Evolutionary conservation across 2,888 invertebrate species (phyloP), one percentile per base, ranked within the genome.

Genomic region (Agrochola circellaris): DNA sequence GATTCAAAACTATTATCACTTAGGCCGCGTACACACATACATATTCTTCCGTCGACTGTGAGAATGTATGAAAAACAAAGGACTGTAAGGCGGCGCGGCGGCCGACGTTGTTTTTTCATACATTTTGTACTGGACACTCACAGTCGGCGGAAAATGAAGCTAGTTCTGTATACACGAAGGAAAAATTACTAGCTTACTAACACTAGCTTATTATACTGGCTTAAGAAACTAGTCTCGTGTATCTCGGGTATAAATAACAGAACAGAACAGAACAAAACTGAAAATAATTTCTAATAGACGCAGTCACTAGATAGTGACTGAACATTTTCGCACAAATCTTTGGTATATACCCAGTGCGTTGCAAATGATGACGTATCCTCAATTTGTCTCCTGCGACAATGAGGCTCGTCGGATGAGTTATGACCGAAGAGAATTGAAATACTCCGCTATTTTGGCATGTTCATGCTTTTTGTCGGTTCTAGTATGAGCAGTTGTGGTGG

Each of bases 341-440:
- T 54, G 51, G 48, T 34, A 51, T 56, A 68, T 7, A 38, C 56
- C n/a, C 75, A 68, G 67, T 72, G 58, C n/a, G 71, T 69, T 42
- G 38, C 72, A 67, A 78, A 83, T 77, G 77, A 77, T 75, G 86
- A 79, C 75, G 75, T 78, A 78, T 87, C 77, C 77, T 75, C 87
- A 85, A 87, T 85, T 87, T 87, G 86, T 87, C 87, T 81, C 72
- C 61, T 11, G 62, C 61, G 66, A 87, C 85, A 81, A 81, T 85
- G 74, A 83, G 73, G 70, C 73, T 68, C 74, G 56, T 38, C 13
- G 51, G 51, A 77, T 87, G 85, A 87, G 68, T 87, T 77, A 87
- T 87, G 79, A 67, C 81, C 64, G 60, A 64, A 48, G 51, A 56
- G 74, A 80, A 79, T 79, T 78, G 71, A 83, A 85, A 87, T 79